phyloP scores from a whole-genome alignment of 2,888 invertebrate genomes.

The Lottia scabra region DNA sequence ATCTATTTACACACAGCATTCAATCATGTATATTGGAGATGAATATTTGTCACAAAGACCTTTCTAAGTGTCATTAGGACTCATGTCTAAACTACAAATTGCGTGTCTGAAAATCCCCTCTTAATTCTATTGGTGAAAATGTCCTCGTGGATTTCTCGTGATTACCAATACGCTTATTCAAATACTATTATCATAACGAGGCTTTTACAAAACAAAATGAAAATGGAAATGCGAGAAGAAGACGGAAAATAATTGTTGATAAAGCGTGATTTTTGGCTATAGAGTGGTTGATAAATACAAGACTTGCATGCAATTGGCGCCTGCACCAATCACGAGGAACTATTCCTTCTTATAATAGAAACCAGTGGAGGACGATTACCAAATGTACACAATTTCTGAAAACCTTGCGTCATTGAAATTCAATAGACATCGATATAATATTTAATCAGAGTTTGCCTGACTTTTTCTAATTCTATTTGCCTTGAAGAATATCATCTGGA shows the following conservation, averaged over 20 bases:
- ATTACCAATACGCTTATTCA: constrained; percentile 6
- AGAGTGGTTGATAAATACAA: constrained; percentile 22
- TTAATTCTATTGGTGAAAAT: neutral
- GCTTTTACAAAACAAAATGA: constrained; percentile 3
- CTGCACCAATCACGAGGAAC: constrained; percentile 10
- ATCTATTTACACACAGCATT: constrained; percentile 22
- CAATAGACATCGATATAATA: neutral
- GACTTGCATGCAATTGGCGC: constrained; percentile 12
- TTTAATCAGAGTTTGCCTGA: constrained; percentile 4
- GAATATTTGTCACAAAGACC: constrained; percentile 20
- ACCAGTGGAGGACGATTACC: neutral
- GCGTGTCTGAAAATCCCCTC: constrained; percentile 1
- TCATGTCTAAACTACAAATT: constrained; percentile 2
- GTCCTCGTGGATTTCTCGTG: neutral
- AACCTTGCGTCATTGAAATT: neutral
- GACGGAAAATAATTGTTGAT: constrained; percentile 7
- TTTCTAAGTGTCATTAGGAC: constrained; percentile 9
- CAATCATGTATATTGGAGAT: constrained; percentile 15
- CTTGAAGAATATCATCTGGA: neutral
- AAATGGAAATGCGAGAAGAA: constrained; percentile 3
- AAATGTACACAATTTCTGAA: neutral
- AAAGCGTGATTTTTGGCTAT: constrained; percentile 19
- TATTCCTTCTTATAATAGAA: constrained; percentile 10
- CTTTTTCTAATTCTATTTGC: neutral
- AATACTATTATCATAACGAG: constrained; percentile 4